Base-by-base conservation (phyloP, 2,888 invertebrate genomes). In the Drosophila bunnanda region DNA sequence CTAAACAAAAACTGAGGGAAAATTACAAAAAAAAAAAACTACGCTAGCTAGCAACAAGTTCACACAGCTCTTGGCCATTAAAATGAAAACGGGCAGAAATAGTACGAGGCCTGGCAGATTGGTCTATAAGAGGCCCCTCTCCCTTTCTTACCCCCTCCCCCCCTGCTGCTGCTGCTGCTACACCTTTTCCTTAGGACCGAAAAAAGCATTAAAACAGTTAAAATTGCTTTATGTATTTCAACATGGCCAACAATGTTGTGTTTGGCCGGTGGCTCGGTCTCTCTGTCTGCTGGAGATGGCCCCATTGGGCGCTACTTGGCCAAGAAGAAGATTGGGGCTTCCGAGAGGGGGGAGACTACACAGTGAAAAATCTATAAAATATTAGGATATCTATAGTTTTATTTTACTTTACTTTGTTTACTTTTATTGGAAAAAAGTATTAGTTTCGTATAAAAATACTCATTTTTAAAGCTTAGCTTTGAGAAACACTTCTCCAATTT, bases 161-260 rank as follows among this genome's bases (percentile, higher is more conserved):
- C 53, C 53, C 6, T 25, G 25, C 25, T 25, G n/a, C 50, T 32
- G n/a, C 15, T n/a, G 22, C 13, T 1, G 15, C 20, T 15, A 28
- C 28, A 39, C 8, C 52, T 43, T n/a, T 39, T 65, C 25, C n/a
- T 20, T 46, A 34, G 46, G 71, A 52, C 39, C 36, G 44, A 62
- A 59, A 72, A 69, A 73, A 72, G 67, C 87, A 82, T 82, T 67
- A 78, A 83, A 83, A 84, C 88, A 80, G 83, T 83, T 83, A 83
- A 83, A 67, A 83, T 87, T 82, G 88, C 83, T 82, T 84, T 82
- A 82, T 87, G 88, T 77, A 85, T 83, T 83, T 84, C 83, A 78
- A 77, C 83, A 83, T 81, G 65, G 68, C 60, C 74, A 73, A 72
- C 72, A 72, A 28, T 69, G 69, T 69, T 67, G 56, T 30, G 30